phyloP scores from a whole-genome alignment of 2,888 invertebrate species.

The Endotricha flammealis region DNA sequence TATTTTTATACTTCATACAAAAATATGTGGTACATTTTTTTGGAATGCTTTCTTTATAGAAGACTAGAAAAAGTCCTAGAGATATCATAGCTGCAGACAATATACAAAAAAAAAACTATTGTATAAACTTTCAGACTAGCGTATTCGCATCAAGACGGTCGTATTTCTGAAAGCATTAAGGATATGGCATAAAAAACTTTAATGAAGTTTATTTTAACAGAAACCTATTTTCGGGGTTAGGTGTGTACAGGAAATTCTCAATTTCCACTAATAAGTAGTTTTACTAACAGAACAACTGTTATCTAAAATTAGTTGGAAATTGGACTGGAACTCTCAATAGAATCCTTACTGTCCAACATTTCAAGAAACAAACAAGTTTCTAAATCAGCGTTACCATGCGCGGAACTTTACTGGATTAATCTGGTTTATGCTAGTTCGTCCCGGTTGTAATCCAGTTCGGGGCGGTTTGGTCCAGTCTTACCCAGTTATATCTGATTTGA shows the following conservation, averaged over 20 bases:
- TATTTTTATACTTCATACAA: too few species aligned
- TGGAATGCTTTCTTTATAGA: too few species aligned
- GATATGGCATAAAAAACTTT: too few species aligned
- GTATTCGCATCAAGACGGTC: too few species aligned
- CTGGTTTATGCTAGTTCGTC: constrained; percentile 50
- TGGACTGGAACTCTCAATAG: constrained; percentile 33
- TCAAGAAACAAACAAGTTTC: constrained; percentile 70
- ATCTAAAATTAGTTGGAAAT: constrained; percentile 51
- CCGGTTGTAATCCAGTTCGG: constrained; percentile 53
- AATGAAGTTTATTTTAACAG: too few species aligned
- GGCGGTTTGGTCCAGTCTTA: constrained; percentile 40
- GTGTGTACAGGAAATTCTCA: background rate
- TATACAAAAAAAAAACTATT: too few species aligned
- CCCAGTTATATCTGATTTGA: constrained; percentile 56
- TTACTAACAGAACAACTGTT: constrained; percentile 22
- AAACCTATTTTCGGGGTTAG: constrained; percentile 4
- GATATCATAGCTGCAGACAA: too few species aligned
- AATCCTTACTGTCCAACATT: constrained; percentile 33
- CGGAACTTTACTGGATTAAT: constrained; percentile 63
- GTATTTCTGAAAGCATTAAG: too few species aligned
- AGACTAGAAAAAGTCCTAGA: too few species aligned
- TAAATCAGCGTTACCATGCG: constrained; percentile 71
- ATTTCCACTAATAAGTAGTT: constrained; percentile 18
- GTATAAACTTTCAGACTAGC: too few species aligned
- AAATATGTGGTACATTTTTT: too few species aligned